Conservation (phyloP, 2,888 invertebrate genomes). For the Diaprepes abbreviatus region DNA sequence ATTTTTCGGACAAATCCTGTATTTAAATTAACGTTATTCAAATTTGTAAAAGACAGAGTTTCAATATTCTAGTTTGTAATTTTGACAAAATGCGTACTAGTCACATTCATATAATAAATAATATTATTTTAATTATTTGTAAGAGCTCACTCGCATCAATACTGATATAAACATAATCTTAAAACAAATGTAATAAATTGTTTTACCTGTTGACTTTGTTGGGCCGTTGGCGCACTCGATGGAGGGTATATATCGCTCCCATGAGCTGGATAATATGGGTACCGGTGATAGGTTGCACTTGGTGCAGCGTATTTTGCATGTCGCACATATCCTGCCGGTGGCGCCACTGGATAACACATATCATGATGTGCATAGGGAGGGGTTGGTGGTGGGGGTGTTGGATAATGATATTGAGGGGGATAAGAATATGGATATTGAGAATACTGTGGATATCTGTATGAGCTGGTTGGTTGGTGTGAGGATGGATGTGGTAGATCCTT, state of each 20-base stretch:
- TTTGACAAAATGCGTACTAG: too few species aligned
- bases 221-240: conserved; percentile 62
- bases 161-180: too few species aligned
- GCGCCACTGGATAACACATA: conserved; percentile 67
- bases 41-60: too few species aligned
- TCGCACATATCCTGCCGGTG: conserved; percentile 40
- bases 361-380: conserved; percentile 65
- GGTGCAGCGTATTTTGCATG: conserved; percentile 42
- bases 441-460: conserved; percentile 68
- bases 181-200: too few species aligned
- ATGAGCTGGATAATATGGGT: conserved; percentile 41
- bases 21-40: too few species aligned
- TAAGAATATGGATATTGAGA: conserved; percentile 63
- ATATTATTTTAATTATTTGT: too few species aligned
- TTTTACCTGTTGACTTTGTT: conserved; percentile 61
- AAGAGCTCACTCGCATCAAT: too few species aligned
- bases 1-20: too few species aligned
- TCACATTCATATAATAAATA: too few species aligned
- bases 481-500: conserved; percentile 64
- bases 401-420: conserved; percentile 68
- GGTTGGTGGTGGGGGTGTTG: conserved; percentile 67
- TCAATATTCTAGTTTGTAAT: too few species aligned
- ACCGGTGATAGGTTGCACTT: conserved; percentile 34
- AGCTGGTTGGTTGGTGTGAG: conserved; percentile 67
- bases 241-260: conserved; percentile 65